Evolutionary conservation across 2,888 invertebrate genomes (phyloP).

Genomic region (Ornithoptera priamus): DNA sequence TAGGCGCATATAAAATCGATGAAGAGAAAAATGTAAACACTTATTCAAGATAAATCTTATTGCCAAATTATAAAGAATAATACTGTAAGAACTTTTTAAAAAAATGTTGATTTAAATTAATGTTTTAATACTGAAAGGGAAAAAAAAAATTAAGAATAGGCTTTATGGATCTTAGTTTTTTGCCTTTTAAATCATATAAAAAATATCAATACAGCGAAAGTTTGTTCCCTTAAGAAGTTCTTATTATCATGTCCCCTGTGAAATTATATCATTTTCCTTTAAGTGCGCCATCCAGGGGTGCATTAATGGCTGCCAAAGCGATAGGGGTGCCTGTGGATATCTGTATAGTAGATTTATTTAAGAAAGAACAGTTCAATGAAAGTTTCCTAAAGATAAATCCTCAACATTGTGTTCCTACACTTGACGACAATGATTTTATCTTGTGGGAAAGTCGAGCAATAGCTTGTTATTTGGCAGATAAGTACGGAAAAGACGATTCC

Average conservation of each 20-base stretch:
- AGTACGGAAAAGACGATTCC: slow-evolving; percentile 80
- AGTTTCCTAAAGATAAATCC: slow-evolving; percentile 78
- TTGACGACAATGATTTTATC: slow-evolving; percentile 83
- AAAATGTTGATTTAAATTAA: too few species aligned
- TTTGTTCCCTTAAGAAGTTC: neutral
- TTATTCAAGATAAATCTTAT: too few species aligned
- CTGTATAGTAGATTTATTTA: slow-evolving; percentile 75
- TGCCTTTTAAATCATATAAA: too few species aligned
- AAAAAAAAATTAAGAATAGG: too few species aligned
- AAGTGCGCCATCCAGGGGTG: slow-evolving; percentile 82
- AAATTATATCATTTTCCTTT: slow-evolving; percentile 80
- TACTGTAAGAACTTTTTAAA: too few species aligned
- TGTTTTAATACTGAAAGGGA: too few species aligned
- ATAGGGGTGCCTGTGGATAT: slow-evolving; percentile 72
- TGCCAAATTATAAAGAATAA: too few species aligned
- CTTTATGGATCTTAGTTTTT: too few species aligned
- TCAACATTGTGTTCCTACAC: slow-evolving; percentile 84
- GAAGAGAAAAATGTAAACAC: too few species aligned
- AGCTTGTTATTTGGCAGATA: slow-evolving; percentile 80
- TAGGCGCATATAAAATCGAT: too few species aligned
- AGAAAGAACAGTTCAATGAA: slow-evolving; percentile 78
- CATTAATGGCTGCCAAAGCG: slow-evolving; percentile 79
- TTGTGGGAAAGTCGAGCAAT: slow-evolving; percentile 86
- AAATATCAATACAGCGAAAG: neutral
- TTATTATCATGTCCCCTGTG: slow-evolving; percentile 38